Base-by-base conservation (phyloP, 1,140 invertebrate genomes). In the Neodiprion lecontei region DNA sequence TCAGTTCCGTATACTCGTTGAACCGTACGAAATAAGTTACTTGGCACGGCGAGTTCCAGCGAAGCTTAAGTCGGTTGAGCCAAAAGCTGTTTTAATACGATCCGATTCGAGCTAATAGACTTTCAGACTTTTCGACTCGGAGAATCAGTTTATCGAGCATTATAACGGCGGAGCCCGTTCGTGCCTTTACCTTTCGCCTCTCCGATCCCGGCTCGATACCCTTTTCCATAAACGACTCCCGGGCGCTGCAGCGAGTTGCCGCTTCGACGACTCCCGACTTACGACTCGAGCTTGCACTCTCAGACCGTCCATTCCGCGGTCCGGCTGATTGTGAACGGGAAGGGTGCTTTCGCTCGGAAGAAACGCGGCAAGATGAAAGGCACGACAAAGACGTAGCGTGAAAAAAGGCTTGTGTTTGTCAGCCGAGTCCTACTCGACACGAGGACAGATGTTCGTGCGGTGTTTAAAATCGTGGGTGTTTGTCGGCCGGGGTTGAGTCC, bases 21-120 rank as follows among this genome's bases (percentile, higher is more conserved):
- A 61, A 61, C 53, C 53, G 53, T 61, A 61, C 5, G 53, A 61
- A 61, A 17, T 61, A 61, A 61, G 53, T 61, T 61, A 61, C 53
- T 61, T 61, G 53, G 53, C 53, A 61, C 53, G 53, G 53, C n/a
- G 53, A 61, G 53, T 61, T 61, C 53, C 53, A 17, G 11, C 53
- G n/a, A 61, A 61, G 53, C 53, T 61, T 17, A 61, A 61, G 53
- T 61, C 53, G n/a, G 53, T 61, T 61, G 53, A 61, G 53, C 53
- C 53, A 61, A 61, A 61, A 61, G 53, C 53, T 61, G 11, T 61
- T 61, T 61, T 61, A 61, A 61, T 61, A 17, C 53, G 53, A 61
- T 61, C 53, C 11, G 53, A 61, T 61, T 61, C n/a, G n/a, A 61
- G 53, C 53, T 61, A 61, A 61, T 61, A 61, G 53, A 61, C 53